Base-by-base conservation (phyloP, 2,113 vertebrate species). In the Saiga tatarica region DNA sequence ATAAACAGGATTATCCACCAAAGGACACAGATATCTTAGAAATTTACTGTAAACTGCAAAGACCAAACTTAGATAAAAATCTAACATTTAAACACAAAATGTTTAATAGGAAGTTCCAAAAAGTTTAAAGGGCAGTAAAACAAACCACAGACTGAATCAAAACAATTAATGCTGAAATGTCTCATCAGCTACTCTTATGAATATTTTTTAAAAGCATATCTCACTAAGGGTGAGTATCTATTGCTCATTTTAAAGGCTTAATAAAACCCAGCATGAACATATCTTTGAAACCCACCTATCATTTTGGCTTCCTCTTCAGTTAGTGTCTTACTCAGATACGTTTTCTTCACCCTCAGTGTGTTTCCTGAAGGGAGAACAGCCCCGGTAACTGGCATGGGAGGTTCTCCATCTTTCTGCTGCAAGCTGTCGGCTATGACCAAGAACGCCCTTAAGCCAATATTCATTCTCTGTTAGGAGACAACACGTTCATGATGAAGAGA, bases 301-400 rank as follows among this genome's bases (percentile, higher is more conserved):
- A 99, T 99, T 98, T 99, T 99, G 96, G 99, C 99, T 98, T 99
- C 99, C 94, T 99, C 99, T 97, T 99, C 99, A 12, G 99, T 99
- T 1, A 99, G 99, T 2, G 99, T 99, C 98, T 99, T 99, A 99
- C 99, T 99, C 97, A 99, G 99, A 93, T 99, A 99, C 0, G 99
- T 99, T 98, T 99, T 99, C 99, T 99, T 99, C 97, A 99, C 99
- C 98, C 99, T 99, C 84, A 99, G 97, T 0, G 99, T 99, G 98
- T 99, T 99, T 98, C 99, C 99, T 60, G 99, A 99, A 12, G 99
- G 99, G 85, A 99, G 99, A 55, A 99, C 99, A 50, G 99, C 99
- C 93, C 99, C 99, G 1, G 99, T 99, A 96, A 99, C 99, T 1
- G 99, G 99, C 99, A 99, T 99, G n/a, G 99, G 99, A 7, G 99